Base-by-base conservation (phyloP, 2,888 invertebrate species). In the Embidobia sp. region DNA sequence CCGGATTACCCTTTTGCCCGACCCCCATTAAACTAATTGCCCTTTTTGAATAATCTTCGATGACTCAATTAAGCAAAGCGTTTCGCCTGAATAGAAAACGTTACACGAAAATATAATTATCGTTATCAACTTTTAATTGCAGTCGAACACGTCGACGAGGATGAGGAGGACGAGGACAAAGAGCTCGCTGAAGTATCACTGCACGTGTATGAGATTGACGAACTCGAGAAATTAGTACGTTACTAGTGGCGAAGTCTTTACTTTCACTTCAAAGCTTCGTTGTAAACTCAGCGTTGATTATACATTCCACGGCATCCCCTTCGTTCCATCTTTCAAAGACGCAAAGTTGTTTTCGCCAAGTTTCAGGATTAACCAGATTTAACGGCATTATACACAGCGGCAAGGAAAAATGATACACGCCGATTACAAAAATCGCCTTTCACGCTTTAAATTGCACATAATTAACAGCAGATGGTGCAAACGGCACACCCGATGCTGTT, bases 191-290 rank as follows among this genome's bases (percentile, higher is more conserved):
- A 46, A 74, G 59, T 49, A 63, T 69, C 51, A 51, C 48, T 57
- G 55, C 75, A 53, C 55, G 44, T 49, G 51, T 69, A 75, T 44
- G 67, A 49, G 31, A 69, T 75, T 69, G 75, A 57, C 35, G 81
- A 81, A 57, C 79, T 79, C 53, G 74, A 77, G 61, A 73, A 80
- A 78, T 81, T 81, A 79, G 81, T 80, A 57, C 79, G 79, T 81
- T 70, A 78, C 42, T 61, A 77, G 75, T 61, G 22, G 26, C 19
- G 10, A 22, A 19, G 53, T 55, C 53, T 61, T 75, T 66, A 67
- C 59, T 59, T 74, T 61, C 42, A 63, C 63, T 57, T 69, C 37
- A 69, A 67, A 67, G 66, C 53, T 11, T 10, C 37, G 26, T 53
- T 48, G 61, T 53, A 67, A 74, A 61, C 59, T 53, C 49, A 27